Base-by-base conservation (phyloP, 1,140 invertebrate species). In the Penaeus indicus region DNA sequence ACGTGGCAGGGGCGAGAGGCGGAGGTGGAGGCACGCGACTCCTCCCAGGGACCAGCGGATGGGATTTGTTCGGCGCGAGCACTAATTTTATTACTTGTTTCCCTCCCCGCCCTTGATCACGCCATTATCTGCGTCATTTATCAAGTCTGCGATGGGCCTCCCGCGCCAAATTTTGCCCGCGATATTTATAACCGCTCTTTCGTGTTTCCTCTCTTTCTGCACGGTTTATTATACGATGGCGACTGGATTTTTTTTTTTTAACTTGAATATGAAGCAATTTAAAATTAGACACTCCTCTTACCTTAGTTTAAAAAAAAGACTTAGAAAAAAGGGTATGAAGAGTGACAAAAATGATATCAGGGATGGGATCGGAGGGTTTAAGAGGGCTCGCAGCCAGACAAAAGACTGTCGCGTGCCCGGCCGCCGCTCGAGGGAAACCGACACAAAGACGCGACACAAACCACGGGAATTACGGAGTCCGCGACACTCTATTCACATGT, bases 51-150 rank as follows among this genome's bases (percentile, higher is more conserved):
- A 54, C n/a, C n/a, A 47, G 69, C 69, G 84, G 84, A 62, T 32
- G 84, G 84, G 84, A 78, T 85, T 85, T 78, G 84, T 78, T 78
- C 42, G 22, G 21, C 21, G 54, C 69, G 72, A 85, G 32, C 69
- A 85, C 84, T 85, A 85, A 85, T 85, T 85, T 85, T 85, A 85
- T 85, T 85, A 85, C 84, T 85, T 85, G 84, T 85, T 85, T 85
- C 84, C 84, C 84, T 85, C 84, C 84, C 84, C 84, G 72, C 75
- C 72, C 69, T 72, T 85, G 84, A 85, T 85, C 84, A 85, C 84
- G 54, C 72, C 54, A 85, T 85, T 85, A 85, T 85, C 84, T 77
- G 72, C 69, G 84, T 85, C 84, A 85, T 85, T 85, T 85, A 85
- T 85, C 84, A 85, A 32, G 32, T n/a, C n/a, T 22, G 67, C 67